Base-by-base conservation (phyloP, 2,797 vertebrate species). In the Enteromius fasciolatus region DNA sequence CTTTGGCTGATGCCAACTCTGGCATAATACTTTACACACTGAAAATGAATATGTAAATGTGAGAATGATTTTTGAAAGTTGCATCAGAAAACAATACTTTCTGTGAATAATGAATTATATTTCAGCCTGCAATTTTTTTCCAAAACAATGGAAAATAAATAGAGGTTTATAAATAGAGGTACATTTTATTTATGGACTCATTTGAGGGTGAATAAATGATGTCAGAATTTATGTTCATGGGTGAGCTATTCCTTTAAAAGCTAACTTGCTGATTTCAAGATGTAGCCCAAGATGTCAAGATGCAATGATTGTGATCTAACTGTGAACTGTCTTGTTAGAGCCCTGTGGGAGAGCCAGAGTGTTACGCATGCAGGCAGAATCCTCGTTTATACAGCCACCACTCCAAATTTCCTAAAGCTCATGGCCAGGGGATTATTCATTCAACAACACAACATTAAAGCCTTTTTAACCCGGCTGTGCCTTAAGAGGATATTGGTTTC, bases 401-500 rank as follows among this genome's bases (percentile, higher is more conserved):
- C 54, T 68, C 63, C 54, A 46, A 72, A 63, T 63, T 52, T 52
- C 36, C 44, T 52, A 50, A 84, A 76, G 54, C 72, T 77, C 41
- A 64, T 4, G 31, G 54, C 66, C 20, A 44, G 28, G 23, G 31
- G 44, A 81, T 81, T 82, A 63, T 66, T 84, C 57, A 78, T 33
- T 48, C 33, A 50, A 63, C 46, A 81, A 76, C 72, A 61, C 66
- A 64, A 70, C 33, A 59, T 68, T 31, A 76, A 54, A 67, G 48
- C 41, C 23, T 39, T 79, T 70, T 81, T 69, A 76, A 41, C 74
- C 52, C 64, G 23, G 17, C 33, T 54, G 28, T 20, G 59, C 67
- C 83, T 70, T 76, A 59, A 39, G 44, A 83, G 76, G 54, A 78
- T 73, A 28, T 78, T 44, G 46, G 18, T n/a, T 76, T 48, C 48